Evolutionary conservation across 2,113 vertebrate genomes (phyloP).

Genomic region (Clarias macrocephalus): DNA sequence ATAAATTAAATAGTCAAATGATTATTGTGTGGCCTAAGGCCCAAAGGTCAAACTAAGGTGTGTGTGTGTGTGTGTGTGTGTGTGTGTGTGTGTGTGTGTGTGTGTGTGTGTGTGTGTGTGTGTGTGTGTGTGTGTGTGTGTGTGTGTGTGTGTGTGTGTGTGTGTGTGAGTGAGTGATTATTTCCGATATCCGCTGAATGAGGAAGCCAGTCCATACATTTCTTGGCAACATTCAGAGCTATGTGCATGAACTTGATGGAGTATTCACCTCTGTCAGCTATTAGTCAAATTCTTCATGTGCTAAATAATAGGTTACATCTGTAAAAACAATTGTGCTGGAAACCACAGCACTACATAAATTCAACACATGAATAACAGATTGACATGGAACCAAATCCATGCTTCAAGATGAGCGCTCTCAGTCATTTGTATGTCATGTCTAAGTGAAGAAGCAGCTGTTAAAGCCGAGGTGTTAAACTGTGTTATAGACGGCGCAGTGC

Average conservation of each 20-base stretch:
- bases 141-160: neutral
- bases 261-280: neutral
- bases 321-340: neutral
- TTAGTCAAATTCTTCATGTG: neutral
- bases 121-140: neutral
- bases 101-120: neutral
- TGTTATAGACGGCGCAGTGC: constrained; percentile 67
- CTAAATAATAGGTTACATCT: neutral
- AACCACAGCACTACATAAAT: neutral
- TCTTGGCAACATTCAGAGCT: neutral
- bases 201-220: neutral
- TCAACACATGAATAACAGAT: neutral
- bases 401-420: neutral
- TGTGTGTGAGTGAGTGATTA: neutral
- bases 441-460: neutral
- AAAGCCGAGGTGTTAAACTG: constrained; percentile 8
- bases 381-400: neutral
- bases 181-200: too few relatives aligned
- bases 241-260: neutral
- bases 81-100: neutral
- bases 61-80: too few relatives aligned
- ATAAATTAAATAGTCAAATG: neutral
- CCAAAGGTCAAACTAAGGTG: neutral
- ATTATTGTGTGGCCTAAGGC: neutral
- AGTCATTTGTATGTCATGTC: neutral